phyloP scores from a whole-genome alignment of 1,140 invertebrate genomes.

The Grapholita molesta region DNA sequence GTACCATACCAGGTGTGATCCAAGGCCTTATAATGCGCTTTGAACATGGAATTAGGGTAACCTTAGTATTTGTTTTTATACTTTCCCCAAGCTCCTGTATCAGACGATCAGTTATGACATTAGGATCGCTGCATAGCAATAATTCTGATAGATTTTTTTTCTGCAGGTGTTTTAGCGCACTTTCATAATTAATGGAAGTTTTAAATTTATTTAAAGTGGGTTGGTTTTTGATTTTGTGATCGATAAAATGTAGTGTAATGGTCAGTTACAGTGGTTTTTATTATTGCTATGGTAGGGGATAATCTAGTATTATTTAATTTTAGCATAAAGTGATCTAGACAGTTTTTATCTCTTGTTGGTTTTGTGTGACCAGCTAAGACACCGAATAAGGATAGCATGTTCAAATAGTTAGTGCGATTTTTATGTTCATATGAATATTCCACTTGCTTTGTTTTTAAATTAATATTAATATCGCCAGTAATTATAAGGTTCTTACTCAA shows the following conservation, averaged over 20 bases:
- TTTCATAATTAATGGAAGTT: neutral
- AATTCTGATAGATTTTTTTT: neutral
- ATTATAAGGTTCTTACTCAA: neutral
- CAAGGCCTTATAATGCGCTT: constrained; percentile 24
- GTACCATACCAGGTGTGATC: constrained; percentile 6
- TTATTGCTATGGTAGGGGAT: neutral
- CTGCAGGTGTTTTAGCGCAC: neutral
- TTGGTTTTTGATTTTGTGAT: neutral
- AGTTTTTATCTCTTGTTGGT: neutral
- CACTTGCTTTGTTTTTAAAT: too few species aligned
- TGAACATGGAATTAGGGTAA: neutral
- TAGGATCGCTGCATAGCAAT: constrained; percentile 12
- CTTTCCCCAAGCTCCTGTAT: constrained; percentile 1
- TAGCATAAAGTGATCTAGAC: neutral
- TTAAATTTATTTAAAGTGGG: neutral
- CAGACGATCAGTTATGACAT: constrained; percentile 2
- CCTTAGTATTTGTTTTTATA: constrained; percentile 5
- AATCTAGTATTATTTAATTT: neutral
- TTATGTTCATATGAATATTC: too few species aligned
- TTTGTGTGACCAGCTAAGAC: neutral
- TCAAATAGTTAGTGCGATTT: neutral
- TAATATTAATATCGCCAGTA: neutral
- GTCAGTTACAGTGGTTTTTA: neutral
- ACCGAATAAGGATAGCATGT: neutral
- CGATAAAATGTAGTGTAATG: neutral